phyloP scores from a whole-genome alignment of 2,113 vertebrate genomes.

The Morone saxatilis region DNA sequence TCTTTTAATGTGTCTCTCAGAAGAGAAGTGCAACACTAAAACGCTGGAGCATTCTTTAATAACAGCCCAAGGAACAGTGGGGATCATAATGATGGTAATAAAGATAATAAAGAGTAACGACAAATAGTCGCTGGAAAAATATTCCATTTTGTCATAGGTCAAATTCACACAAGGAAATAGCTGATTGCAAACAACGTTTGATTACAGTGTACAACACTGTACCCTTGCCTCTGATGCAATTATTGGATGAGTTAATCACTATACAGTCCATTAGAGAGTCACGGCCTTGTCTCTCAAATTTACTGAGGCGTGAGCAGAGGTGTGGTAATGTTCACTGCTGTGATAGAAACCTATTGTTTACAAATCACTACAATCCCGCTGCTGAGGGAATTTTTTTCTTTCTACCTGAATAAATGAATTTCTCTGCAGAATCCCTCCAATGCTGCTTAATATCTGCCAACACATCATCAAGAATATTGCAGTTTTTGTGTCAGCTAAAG shows the following conservation, averaged over 20 bases:
- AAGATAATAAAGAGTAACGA: constrained; percentile 28
- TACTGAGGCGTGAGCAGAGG: constrained; percentile 15
- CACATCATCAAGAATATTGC: constrained; percentile 1
- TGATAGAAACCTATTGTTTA: constrained; percentile 12
- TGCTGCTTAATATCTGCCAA: constrained; percentile 22
- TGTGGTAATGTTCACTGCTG: constrained; percentile 14
- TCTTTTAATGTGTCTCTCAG: neutral
- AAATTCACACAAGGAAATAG: constrained; percentile 27
- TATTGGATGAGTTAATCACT: constrained; percentile 59
- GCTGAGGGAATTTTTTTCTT: neutral
- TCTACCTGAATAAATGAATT: neutral
- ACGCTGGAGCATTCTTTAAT: neutral
- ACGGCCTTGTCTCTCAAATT: constrained; percentile 50
- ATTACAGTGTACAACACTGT: constrained; percentile 38
- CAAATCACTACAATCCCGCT: neutral
- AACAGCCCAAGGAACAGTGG: neutral
- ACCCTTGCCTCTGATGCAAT: constrained; percentile 31
- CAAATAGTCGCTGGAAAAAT: constrained; percentile 9
- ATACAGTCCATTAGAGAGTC: constrained; percentile 53
- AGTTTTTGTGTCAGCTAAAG: constrained; percentile 16
- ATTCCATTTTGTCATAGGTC: constrained; percentile 22
- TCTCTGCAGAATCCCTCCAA: constrained; percentile 3
- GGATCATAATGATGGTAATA: neutral
- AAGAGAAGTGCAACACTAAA: neutral
- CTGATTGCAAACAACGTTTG: constrained; percentile 34